Evolutionary conservation across 1,140 invertebrate genomes (phyloP).

Genomic region (Achroia grisella): DNA sequence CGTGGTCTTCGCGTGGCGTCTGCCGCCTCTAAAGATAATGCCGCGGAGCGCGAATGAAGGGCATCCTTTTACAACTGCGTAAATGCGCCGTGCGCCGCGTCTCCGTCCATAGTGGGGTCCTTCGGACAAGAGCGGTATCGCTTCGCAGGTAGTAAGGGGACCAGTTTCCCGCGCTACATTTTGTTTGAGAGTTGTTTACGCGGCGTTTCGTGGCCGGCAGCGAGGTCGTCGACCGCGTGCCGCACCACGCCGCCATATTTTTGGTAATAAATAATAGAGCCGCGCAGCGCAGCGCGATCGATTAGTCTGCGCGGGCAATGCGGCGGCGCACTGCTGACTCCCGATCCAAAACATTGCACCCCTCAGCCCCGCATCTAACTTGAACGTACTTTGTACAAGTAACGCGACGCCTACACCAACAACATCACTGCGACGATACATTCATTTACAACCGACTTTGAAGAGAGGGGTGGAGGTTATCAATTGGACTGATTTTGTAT

Average conservation of each 20-base stretch:
- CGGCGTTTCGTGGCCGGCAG: conserved; percentile 38
- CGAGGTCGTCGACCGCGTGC: conserved; percentile 54
- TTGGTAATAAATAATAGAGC: conserved; percentile 69
- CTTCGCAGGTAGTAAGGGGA: conserved; percentile 33
- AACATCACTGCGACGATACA: no score
- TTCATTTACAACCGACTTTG: not conserved
- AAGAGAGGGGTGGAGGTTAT: no score
- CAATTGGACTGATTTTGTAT: no score
- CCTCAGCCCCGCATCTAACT: conserved; percentile 20
- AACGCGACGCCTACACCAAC: no score
- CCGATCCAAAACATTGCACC: conserved; percentile 61
- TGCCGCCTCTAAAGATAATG: conserved; percentile 3
- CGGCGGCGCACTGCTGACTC: conserved; percentile 46
- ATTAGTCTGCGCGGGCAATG: conserved; percentile 46
- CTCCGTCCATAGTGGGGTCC: not conserved
- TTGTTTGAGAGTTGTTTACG: conserved; percentile 56
- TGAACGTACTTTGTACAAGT: no score
- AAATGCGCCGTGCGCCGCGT: not conserved
- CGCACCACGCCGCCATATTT: conserved; percentile 66
- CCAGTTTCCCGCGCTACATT: conserved; percentile 57
- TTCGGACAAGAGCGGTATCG: conserved; percentile 7
- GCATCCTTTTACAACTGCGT: not conserved
- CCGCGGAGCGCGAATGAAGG: not conserved
- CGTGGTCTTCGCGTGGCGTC: conserved; percentile 10
- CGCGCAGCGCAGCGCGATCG: conserved; percentile 62